These are phyloP conservation scores for Neoarius graeffei DNA, from an alignment of 2,113 vertebrate species.

Conservation along the genomic window DNA sequence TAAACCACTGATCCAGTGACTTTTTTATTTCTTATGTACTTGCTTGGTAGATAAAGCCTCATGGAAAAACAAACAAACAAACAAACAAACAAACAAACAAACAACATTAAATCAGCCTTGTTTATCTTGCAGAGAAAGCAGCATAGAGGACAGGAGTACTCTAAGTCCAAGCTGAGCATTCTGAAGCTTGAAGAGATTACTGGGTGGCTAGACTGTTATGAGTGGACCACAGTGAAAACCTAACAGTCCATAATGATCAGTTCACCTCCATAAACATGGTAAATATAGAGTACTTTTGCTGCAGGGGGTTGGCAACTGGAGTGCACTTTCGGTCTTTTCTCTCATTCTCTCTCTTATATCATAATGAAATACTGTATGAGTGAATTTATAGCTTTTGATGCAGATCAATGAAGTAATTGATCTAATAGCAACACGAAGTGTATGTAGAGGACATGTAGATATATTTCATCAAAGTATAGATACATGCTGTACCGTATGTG, in stretches of 20 bases:
- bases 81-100: neutral
- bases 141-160: neutral
- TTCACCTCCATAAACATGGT: neutral
- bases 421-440: neutral
- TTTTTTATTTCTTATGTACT: neutral
- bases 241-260: conserved; percentile 23
- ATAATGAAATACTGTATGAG: neutral
- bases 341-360: neutral
- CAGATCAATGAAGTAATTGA: neutral
- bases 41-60: conserved; percentile 8
- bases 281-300: neutral
- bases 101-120: conserved; percentile 8
- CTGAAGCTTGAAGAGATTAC: conserved; percentile 25
- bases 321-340: neutral
- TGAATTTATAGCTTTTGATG: neutral
- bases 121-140: neutral
- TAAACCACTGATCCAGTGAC: neutral
- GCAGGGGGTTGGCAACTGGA: neutral
- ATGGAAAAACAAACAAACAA: neutral
- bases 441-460: neutral
- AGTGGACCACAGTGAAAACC: neutral
- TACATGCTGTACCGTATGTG: neutral
- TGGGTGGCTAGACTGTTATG: conserved; percentile 6
- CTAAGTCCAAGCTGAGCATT: neutral
- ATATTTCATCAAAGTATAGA: neutral